phyloP scores from a whole-genome alignment of 2,113 vertebrate genomes.

The Noturus placidus region DNA sequence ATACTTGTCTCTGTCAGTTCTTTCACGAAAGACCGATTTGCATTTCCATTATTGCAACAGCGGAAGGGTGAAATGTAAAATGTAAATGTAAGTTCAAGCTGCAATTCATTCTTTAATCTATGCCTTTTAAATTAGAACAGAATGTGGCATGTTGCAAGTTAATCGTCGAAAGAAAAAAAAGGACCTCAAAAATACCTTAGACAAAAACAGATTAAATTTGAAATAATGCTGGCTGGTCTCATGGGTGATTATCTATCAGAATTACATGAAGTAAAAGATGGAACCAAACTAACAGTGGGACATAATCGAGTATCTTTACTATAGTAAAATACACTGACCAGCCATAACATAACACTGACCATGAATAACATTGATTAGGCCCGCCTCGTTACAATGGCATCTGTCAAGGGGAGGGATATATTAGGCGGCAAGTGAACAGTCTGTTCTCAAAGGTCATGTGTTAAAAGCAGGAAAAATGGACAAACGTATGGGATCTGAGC shows the following conservation, averaged over 20 bases:
- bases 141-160: neutral
- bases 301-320: neutral
- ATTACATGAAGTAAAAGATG: neutral
- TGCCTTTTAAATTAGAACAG: neutral
- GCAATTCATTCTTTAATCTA: neutral
- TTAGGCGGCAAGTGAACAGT: no score
- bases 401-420: no score
- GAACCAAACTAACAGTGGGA: neutral
- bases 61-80: neutral
- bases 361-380: no score
- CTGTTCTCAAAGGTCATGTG: no score
- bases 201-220: neutral
- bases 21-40: slow-evolving; percentile 7
- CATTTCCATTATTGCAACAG: slow-evolving; percentile 13
- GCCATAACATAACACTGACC: no score
- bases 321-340: neutral
- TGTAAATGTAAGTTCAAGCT: neutral
- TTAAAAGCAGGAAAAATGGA: no score
- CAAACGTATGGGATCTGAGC: no score
- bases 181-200: neutral
- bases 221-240: neutral
- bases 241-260: neutral
- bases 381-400: no score
- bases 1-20: neutral
- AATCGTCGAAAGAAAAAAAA: neutral